phyloP scores from a whole-genome alignment of 2,113 vertebrate genomes.

The Phycodurus eques region DNA sequence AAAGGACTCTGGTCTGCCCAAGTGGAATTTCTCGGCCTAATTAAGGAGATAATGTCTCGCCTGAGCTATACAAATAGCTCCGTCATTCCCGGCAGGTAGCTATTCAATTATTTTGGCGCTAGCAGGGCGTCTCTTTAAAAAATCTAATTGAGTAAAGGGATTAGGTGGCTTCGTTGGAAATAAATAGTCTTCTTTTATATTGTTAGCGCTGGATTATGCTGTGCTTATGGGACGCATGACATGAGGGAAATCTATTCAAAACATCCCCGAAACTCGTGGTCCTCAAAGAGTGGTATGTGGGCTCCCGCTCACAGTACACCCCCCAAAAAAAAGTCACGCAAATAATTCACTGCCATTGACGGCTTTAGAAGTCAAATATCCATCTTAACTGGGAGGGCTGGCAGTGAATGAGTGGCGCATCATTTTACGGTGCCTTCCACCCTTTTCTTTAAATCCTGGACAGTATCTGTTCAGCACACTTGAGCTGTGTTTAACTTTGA shows the following conservation, averaged over 20 bases:
- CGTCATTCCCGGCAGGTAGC: conserved; percentile 36
- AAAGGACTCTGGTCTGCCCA: conserved; percentile 13
- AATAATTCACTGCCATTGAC: no score
- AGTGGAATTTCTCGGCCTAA: conserved; percentile 46
- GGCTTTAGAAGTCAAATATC: no score
- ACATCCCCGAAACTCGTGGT: no score
- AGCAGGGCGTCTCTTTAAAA: conserved; percentile 21
- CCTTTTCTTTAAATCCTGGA: no score
- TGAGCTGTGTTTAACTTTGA: no score
- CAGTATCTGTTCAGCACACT: no score
- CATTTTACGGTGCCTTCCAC: no score
- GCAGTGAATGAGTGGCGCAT: no score
- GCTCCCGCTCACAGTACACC: no score
- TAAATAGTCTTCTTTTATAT: conserved; percentile 32
- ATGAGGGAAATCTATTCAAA: neutral
- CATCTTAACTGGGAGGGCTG: no score
- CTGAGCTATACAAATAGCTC: conserved; percentile 42
- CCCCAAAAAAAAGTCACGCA: no score
- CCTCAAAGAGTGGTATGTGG: no score
- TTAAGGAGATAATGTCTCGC: conserved; percentile 50
- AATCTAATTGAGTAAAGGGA: conserved; percentile 31
- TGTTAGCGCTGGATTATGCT: conserved; percentile 16
- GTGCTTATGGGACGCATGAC: neutral
- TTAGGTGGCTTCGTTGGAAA: conserved; percentile 30
- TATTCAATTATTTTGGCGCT: conserved; percentile 48